A percentile compares a stretch with the other conserved stretches of the same genome.
These are phyloP conservation scores for Cyphomyrmex costatus DNA, from an alignment of 1,140 invertebrate species.

Conservation along the genomic window DNA sequence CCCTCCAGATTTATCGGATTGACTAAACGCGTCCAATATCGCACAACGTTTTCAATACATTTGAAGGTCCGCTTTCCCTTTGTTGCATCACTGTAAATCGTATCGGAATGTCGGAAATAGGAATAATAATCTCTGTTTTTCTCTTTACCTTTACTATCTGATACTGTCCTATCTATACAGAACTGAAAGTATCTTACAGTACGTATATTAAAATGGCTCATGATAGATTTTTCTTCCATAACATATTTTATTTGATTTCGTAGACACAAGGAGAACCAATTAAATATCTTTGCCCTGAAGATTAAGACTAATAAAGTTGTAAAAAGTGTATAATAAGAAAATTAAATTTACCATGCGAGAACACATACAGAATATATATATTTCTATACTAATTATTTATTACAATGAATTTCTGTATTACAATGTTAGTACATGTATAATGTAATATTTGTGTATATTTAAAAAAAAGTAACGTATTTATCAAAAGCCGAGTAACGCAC, in stretches of 20 bases:
- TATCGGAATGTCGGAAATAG: conserved; percentile 57
- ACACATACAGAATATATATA: neutral
- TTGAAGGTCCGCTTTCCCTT: conserved; percentile 54
- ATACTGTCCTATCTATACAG: neutral
- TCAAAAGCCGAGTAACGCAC: neutral
- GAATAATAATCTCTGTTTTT: conserved; percentile 61
- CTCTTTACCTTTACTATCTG: neutral
- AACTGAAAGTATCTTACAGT: neutral
- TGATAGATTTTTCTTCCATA: neutral
- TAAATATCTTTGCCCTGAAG: neutral
- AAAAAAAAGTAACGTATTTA: neutral
- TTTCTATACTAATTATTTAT: neutral
- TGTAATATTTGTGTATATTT: neutral
- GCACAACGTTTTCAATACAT: conserved; percentile 74
- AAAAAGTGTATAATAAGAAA: neutral
- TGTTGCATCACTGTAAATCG: conserved; percentile 49
- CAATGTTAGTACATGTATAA: neutral
- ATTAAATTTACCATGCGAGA: neutral
- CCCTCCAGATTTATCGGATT: conserved; percentile 83
- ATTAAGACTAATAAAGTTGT: neutral
- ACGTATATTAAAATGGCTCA: neutral
- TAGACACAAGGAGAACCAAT: neutral
- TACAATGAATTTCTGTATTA: neutral
- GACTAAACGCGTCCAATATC: conserved; percentile 80
- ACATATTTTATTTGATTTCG: neutral